Evolutionary conservation across 2,797 vertebrate genomes (phyloP).

Genomic region (Xiphophorus birchmanni): DNA sequence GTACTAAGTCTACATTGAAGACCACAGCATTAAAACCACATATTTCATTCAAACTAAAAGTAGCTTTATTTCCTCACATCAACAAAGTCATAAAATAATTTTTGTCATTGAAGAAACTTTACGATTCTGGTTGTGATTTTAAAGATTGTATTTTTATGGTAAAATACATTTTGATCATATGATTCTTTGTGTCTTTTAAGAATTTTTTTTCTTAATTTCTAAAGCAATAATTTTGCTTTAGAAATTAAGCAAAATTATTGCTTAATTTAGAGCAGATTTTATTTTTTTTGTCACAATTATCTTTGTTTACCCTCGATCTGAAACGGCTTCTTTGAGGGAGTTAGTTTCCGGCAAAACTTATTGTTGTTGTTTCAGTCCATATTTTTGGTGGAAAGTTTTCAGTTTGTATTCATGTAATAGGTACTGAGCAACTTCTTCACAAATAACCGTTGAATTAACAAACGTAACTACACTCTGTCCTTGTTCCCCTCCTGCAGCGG

Average conservation of each 20-base stretch:
- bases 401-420: conserved; percentile 16
- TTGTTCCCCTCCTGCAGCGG: conserved; percentile 76
- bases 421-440: conserved; percentile 32
- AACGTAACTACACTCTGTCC: conserved; percentile 54
- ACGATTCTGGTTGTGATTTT: not conserved
- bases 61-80: not conserved
- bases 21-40: not conserved
- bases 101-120: not conserved
- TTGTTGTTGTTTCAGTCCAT: not conserved
- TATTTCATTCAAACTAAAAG: not conserved
- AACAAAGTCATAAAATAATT: not conserved
- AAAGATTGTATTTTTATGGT: not conserved
- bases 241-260: too few species aligned
- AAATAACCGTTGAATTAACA: conserved; percentile 49
- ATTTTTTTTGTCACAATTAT: not conserved
- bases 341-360: not conserved
- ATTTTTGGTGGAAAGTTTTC: conserved; percentile 11
- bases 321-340: conserved; percentile 21
- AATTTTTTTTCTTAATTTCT: not conserved
- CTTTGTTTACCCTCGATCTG: not conserved
- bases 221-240: too few species aligned
- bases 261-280: not conserved
- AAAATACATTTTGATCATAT: not conserved
- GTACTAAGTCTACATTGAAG: too few species aligned
- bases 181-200: not conserved